These are phyloP conservation scores for Cataglyphis rosenhaueri DNA, from an alignment of 2,888 invertebrate genomes.

Conservation along the genomic window DNA sequence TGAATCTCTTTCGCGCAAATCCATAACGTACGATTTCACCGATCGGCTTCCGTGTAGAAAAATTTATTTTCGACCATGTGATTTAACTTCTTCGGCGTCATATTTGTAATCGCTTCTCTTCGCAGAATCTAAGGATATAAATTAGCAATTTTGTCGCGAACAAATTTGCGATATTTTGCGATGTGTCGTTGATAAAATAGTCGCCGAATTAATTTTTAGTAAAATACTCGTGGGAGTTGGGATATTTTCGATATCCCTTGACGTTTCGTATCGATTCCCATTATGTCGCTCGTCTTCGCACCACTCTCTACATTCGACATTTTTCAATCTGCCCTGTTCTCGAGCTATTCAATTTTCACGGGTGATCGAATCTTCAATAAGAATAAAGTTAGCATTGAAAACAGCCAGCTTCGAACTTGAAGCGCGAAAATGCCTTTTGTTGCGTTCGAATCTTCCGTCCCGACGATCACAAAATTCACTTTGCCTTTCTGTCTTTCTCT, in stretches of 20 bases:
- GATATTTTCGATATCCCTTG: neutral
- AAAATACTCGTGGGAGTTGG: neutral
- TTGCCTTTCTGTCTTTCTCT: neutral
- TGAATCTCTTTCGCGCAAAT: conserved; percentile 8
- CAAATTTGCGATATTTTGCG: neutral
- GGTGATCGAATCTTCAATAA: conserved; percentile 45
- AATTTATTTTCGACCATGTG: neutral
- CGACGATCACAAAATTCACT: conserved; percentile 45
- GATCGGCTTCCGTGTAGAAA: neutral
- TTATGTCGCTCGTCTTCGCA: conserved; percentile 31
- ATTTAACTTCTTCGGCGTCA: conserved; percentile 1
- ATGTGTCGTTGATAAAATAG: neutral
- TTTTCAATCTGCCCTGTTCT: conserved; percentile 39
- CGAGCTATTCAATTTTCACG: conserved; percentile 46
- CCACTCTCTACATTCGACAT: conserved; percentile 10
- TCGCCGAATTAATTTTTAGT: conserved; percentile 22
- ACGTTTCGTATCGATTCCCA: conserved; percentile 18
- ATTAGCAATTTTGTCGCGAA: conserved; percentile 4
- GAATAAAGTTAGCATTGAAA: conserved; percentile 50
- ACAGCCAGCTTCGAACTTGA: conserved; percentile 46
- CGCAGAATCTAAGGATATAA: neutral
- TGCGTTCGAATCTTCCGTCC: conserved; percentile 37
- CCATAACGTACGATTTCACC: conserved; percentile 14
- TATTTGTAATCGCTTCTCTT: conserved; percentile 2
- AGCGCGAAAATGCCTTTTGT: conserved; percentile 41